phyloP scores from a whole-genome alignment of 2,797 vertebrate genomes.

The Gobio occitaniae region DNA sequence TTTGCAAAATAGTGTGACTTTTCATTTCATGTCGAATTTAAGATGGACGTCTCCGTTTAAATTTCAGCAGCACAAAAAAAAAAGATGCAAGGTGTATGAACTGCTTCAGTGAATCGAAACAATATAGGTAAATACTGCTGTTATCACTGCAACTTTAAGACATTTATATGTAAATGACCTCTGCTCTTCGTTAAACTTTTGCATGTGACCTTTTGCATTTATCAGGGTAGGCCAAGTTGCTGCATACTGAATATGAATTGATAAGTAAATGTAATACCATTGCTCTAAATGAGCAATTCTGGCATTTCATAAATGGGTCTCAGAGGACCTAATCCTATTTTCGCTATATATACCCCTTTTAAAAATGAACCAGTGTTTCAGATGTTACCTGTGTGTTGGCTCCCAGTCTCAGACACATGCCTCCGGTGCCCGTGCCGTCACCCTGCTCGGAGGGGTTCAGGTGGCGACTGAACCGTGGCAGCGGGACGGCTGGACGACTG shows the following conservation, averaged over 20 bases:
- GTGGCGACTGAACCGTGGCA: slow-evolving; percentile 91
- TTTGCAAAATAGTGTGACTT: background rate
- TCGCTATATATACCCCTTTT: background rate
- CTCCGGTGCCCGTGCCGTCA: slow-evolving; percentile 75
- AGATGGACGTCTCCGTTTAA: background rate
- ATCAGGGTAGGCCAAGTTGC: background rate
- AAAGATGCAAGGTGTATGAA: background rate
- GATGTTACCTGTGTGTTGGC: slow-evolving; percentile 74
- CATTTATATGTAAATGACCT: slow-evolving; percentile 2
- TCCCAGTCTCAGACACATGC: slow-evolving; percentile 83
- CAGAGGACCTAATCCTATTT: background rate
- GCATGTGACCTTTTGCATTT: slow-evolving; percentile 12
- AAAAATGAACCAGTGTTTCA: background rate
- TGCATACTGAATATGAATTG: background rate
- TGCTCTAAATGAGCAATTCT: background rate
- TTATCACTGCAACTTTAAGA: background rate
- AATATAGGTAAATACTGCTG: background rate
- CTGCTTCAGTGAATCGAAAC: background rate
- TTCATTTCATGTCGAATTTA: background rate
- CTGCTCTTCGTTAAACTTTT: background rate
- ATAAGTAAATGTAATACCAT: background rate
- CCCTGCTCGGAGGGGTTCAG: slow-evolving; percentile 82
- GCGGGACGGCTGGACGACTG: slow-evolving; percentile 82
- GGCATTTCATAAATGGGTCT: slow-evolving; percentile 8
- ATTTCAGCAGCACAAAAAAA: background rate